Percentiles rank a stretch among this genome's conserved stretches.
phyloP scores from a whole-genome alignment of 2,113 vertebrate genomes.

The Ciconia stormi region DNA sequence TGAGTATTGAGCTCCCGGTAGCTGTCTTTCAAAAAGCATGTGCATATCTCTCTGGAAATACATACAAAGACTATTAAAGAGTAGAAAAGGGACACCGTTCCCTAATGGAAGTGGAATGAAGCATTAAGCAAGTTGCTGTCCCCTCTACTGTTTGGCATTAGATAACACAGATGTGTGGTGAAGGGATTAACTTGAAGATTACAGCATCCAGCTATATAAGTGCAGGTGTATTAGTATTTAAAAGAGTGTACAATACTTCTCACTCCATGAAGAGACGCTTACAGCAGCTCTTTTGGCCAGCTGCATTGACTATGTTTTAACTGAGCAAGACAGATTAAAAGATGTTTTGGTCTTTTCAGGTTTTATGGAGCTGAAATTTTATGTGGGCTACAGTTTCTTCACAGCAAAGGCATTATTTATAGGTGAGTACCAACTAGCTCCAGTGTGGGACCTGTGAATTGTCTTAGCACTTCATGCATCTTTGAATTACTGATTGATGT shows the following conservation, averaged over 20 bases:
- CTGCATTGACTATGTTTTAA: not conserved
- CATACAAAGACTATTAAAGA: not conserved
- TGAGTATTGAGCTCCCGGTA: not conserved
- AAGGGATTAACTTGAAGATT: not conserved
- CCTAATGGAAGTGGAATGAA: not conserved
- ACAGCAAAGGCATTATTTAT: conserved; percentile 95
- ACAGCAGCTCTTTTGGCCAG: not conserved
- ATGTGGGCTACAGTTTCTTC: conserved; percentile 94
- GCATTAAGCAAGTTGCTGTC: not conserved
- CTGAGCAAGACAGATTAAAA: not conserved
- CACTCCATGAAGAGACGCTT: not conserved
- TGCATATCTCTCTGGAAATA: accelerated
- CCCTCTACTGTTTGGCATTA: not conserved
- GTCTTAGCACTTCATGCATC: not conserved
- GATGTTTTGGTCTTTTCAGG: conserved; percentile 72
- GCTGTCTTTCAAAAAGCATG: not conserved
- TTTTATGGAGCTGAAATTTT: conserved; percentile 95
- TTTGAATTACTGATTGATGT: not conserved
- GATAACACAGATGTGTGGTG: not conserved
- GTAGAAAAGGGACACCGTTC: not conserved
- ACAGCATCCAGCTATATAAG: not conserved
- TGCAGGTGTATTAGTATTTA: not conserved
- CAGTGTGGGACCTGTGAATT: not conserved
- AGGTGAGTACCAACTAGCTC: conserved; percentile 77
- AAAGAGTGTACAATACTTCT: not conserved